Base-by-base conservation (phyloP, 2,888 invertebrate genomes). In the Pseudococcus jackbeardsleyi region DNA sequence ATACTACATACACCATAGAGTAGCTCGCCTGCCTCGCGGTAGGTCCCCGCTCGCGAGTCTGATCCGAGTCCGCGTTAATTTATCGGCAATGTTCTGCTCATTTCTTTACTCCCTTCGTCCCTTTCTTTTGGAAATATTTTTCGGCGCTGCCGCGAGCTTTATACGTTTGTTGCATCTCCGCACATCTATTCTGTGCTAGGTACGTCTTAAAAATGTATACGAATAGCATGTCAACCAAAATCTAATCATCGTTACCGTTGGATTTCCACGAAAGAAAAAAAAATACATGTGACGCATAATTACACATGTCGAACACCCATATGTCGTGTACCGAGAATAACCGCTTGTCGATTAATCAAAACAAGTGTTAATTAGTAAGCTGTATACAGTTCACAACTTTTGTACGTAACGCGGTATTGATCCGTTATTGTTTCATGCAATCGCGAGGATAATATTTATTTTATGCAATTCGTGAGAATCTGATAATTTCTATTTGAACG, bases 11-110 rank as follows among this genome's bases (percentile, higher is more conserved):
- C 12, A 59, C 26, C 19, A 11, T 22, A 64, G 8, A n/a, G 48
- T n/a, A 59, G 19, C 64, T 64, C 64, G 11, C 59, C 15, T 15
- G 19, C 15, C 86, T 8, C 86, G 86, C 46, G 86, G 86, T 86
- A 68, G 86, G 86, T 85, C 85, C 64, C 54, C 85, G 85, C 54
- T n/a, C 50, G 19, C 22, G 12, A n/a, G 79, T 33, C 33, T 48
- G 82, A 42, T 84, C 26, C 46, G 33, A 33, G 59, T 22, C 48
- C 68, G 64, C 42, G 42, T 64, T 86, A 86, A 86, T 86, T 86
- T 86, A 86, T 86, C 86, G 86, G 68, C 42, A 86, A 86, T 68
- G 86, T 86, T 86, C 68, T 68, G 64, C 54, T 86, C 26, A 17
- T 59, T n/a, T 39, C n/a, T 85, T 15, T 6, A 1, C 54, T n/a